phyloP scores from a whole-genome alignment of 1,140 invertebrate species.

The Drosophila murphyi region DNA sequence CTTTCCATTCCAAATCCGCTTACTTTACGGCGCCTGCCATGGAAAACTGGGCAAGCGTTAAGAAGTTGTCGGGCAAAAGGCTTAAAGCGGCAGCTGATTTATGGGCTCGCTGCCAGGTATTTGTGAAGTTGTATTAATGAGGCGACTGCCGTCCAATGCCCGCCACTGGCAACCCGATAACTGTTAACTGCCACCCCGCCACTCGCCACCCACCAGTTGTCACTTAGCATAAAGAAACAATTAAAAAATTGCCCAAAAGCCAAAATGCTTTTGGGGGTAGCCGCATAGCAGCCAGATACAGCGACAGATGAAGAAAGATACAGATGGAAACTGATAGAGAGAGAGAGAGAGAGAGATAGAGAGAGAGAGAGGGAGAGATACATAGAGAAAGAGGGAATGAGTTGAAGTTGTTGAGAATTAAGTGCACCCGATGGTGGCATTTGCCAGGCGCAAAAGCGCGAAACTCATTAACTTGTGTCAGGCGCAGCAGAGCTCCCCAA shows the following conservation, averaged over 20 bases:
- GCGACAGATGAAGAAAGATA: conserved; percentile 28
- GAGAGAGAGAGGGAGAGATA: background rate
- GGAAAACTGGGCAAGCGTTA: conserved; percentile 33
- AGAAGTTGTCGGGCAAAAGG: conserved; percentile 43
- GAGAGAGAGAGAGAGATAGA: background rate
- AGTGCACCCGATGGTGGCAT: conserved; percentile 78
- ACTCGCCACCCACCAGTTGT: conserved; percentile 46
- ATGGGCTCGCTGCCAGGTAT: conserved; percentile 57
- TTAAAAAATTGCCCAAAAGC: conserved; percentile 80
- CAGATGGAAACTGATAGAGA: background rate
- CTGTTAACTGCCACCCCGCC: background rate
- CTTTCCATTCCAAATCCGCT: conserved; percentile 5
- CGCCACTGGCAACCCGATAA: background rate
- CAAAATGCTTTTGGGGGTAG: conserved; percentile 78
- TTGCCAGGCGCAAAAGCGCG: conserved; percentile 73
- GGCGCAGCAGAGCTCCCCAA: conserved; percentile 62
- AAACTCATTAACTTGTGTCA: conserved; percentile 83
- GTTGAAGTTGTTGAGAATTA: conserved; percentile 45
- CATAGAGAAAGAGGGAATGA: background rate
- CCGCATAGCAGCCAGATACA: conserved; percentile 48
- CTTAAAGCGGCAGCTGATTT: conserved; percentile 66
- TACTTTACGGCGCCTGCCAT: background rate
- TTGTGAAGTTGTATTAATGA: conserved; percentile 70
- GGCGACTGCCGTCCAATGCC: background rate
- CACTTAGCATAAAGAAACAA: conserved; percentile 83